Percentiles rank a stretch among this genome's conserved stretches.
These are phyloP conservation scores for Fulmarus glacialis DNA, from an alignment of 2,113 vertebrate genomes.

Conservation along the genomic window DNA sequence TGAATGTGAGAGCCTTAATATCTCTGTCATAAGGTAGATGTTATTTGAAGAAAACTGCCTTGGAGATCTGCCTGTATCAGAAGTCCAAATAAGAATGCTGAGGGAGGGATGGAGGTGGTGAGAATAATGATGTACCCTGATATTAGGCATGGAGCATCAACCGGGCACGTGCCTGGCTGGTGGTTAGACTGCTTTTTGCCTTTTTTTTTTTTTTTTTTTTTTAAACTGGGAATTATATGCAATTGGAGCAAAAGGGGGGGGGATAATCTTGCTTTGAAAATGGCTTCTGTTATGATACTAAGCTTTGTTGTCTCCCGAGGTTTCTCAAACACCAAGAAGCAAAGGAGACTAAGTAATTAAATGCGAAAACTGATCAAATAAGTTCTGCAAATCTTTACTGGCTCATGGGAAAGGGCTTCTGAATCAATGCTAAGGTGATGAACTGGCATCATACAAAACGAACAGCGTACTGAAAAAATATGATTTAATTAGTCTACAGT, in stretches of 20 bases:
- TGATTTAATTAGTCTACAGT: neutral
- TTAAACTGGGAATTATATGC: neutral
- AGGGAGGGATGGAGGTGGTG: neutral
- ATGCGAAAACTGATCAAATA: neutral
- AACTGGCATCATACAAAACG: neutral
- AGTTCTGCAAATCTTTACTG: neutral
- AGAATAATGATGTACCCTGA: neutral
- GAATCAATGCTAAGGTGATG: neutral
- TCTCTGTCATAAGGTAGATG: neutral
- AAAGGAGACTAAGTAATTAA: constrained; percentile 29
- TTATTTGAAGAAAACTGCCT: neutral
- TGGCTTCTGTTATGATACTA: neutral
- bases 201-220: no score
- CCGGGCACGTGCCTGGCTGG: neutral
- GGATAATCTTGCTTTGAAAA: constrained; percentile 6
- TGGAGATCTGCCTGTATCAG: neutral
- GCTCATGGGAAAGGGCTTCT: neutral
- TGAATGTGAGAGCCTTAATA: neutral
- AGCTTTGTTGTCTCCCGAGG: neutral
- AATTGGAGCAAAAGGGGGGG: neutral
- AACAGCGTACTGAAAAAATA: neutral
- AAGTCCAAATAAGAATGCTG: neutral
- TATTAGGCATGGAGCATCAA: neutral
- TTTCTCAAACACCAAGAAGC: neutral
- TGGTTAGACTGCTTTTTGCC: neutral